A percentile compares a stretch with the other conserved stretches of the same genome.
These are phyloP conservation scores for Mus pahari DNA, from an alignment of 2,113 vertebrate species.

Conservation along the genomic window DNA sequence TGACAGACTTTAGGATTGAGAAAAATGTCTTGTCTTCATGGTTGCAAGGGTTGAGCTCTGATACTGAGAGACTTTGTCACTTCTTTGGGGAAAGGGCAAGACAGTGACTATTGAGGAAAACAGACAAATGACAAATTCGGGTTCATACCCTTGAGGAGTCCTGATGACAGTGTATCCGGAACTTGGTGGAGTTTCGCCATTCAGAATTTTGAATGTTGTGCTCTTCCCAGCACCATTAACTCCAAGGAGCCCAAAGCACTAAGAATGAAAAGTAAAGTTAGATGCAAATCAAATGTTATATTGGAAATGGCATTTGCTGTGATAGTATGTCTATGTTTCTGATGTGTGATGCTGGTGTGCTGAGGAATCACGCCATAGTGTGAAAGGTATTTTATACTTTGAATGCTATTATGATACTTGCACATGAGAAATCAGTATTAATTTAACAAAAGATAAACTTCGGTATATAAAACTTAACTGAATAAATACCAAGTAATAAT, in stretches of 20 bases:
- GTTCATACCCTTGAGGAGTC: constrained; percentile 83
- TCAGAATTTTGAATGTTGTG: constrained; percentile 94
- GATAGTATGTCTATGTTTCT: too few species aligned
- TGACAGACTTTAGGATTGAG: not conserved
- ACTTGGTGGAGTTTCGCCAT: constrained; percentile 88
- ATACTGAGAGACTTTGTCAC: not conserved
- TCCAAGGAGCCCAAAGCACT: constrained; percentile 96
- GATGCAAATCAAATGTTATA: not conserved
- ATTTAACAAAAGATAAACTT: not conserved
- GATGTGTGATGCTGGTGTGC: not conserved
- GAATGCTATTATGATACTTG: not conserved
- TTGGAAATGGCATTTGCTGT: not conserved
- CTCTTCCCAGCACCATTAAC: constrained; percentile 96
- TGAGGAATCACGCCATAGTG: not conserved
- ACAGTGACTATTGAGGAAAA: constrained; percentile 54
- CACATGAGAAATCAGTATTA: not conserved
- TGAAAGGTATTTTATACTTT: not conserved
- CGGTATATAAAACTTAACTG: not conserved
- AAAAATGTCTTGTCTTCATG: not conserved
- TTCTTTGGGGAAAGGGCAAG: not conserved
- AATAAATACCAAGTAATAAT: not conserved
- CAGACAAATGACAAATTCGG: not conserved
- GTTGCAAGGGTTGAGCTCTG: not conserved
- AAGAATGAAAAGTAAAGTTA: not conserved
- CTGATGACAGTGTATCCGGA: constrained; percentile 81